These are phyloP conservation scores for Melanerpes formicivorus DNA, from an alignment of 2,113 vertebrate species.

Conservation along the genomic window DNA sequence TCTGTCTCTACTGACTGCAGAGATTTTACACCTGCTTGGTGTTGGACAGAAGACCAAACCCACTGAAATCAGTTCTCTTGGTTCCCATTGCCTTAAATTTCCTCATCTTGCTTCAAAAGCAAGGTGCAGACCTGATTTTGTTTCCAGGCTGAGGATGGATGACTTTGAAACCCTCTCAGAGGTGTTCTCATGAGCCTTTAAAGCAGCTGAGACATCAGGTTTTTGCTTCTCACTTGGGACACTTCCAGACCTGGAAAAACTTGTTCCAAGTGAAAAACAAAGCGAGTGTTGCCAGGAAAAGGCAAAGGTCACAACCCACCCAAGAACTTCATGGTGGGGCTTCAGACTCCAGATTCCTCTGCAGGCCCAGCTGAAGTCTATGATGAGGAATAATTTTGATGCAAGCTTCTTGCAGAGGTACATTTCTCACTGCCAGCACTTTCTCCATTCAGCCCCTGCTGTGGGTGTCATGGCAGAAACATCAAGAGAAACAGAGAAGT, in stretches of 20 bases:
- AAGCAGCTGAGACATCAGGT: neutral
- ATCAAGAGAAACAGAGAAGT: neutral
- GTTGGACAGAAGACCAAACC: neutral
- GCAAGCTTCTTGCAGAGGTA: rapidly evolving
- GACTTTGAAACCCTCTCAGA: neutral
- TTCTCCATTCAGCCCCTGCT: neutral
- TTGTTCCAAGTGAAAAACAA: conserved; percentile 20
- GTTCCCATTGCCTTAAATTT: neutral
- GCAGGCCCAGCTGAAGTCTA: neutral
- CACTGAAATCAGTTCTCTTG: neutral
- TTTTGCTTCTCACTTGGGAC: conserved; percentile 6
- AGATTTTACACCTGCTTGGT: neutral
- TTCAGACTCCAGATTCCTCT: neutral
- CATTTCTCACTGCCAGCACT: neutral
- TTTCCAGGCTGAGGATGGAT: neutral
- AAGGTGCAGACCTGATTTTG: neutral
- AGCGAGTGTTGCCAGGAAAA: neutral
- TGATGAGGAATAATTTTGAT: neutral
- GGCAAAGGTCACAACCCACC: neutral
- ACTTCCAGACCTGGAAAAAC: conserved; percentile 58
- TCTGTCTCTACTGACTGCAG: neutral
- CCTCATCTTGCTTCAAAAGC: neutral
- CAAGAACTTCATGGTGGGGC: neutral
- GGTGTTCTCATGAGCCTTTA: neutral
- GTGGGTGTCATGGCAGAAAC: neutral